Percentiles rank a stretch among this genome's conserved stretches.
Evolutionary conservation across 2,797 vertebrate genomes (phyloP).

Genomic region (Sphaeramia orbicularis): DNA sequence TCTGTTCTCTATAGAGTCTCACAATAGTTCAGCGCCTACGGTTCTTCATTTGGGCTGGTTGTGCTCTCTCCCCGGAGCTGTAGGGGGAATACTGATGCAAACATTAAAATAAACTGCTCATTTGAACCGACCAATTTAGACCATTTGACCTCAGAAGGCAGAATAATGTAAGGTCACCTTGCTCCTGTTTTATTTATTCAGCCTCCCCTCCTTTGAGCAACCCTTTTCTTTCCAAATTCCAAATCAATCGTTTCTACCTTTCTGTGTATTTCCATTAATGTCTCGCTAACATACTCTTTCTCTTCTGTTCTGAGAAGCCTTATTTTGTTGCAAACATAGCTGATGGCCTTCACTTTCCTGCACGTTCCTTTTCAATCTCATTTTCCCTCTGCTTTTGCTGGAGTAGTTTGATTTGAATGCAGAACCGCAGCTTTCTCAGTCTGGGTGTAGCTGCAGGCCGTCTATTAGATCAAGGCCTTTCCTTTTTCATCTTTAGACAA

Average conservation of each 20-base stretch:
- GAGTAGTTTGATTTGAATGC: slow-evolving; percentile 74
- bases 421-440: slow-evolving; percentile 55
- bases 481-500: slow-evolving; percentile 66
- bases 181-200: slow-evolving; percentile 5
- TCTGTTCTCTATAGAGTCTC: slow-evolving; percentile 38
- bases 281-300: slow-evolving; percentile 19
- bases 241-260: slow-evolving; percentile 20
- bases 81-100: slow-evolving; percentile 23
- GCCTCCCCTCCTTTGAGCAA: neutral
- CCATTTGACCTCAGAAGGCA: neutral
- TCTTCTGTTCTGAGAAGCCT: slow-evolving; percentile 23
- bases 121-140: slow-evolving; percentile 3
- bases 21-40: slow-evolving; percentile 22
- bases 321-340: slow-evolving; percentile 60
- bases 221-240: neutral
- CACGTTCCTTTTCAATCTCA: slow-evolving; percentile 58
- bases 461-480: slow-evolving; percentile 69
- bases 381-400: slow-evolving; percentile 59
- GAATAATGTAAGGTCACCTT: slow-evolving; percentile 11
- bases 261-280: slow-evolving; percentile 36
- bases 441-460: slow-evolving; percentile 62
- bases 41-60: slow-evolving; percentile 29
- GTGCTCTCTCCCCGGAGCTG: slow-evolving; percentile 11
- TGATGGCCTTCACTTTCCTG: slow-evolving; percentile 43
- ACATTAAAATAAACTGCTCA: slow-evolving; percentile 29